A percentile compares a stretch with the other conserved stretches of the same genome.
Conservation (phyloP, 2,113 vertebrate genomes). For the Ondatra zibethicus region DNA sequence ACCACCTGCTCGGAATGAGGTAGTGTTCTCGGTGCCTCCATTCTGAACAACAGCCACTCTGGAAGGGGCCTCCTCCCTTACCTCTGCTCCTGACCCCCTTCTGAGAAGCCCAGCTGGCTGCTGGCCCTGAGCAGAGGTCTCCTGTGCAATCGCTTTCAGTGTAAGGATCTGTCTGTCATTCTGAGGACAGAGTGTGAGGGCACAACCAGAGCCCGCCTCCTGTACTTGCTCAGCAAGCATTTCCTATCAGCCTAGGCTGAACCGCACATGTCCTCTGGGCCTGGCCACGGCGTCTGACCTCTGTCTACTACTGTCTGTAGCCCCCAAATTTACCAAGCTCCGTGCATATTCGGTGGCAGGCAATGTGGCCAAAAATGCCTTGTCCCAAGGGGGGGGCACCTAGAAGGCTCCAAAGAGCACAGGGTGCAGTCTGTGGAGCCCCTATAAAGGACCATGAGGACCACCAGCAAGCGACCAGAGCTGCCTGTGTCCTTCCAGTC, state of each 20-base stretch:
- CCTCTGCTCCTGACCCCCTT: neutral
- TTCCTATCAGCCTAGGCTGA: neutral
- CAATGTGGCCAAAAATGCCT: neutral
- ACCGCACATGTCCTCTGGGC: neutral
- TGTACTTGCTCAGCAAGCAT: neutral
- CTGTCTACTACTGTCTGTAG: neutral
- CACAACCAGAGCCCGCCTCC: neutral
- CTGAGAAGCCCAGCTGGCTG: neutral
- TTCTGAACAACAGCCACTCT: neutral
- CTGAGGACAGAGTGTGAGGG: neutral
- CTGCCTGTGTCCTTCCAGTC: neutral
- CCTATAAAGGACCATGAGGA: neutral
- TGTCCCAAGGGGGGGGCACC: neutral
- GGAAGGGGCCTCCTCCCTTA: neutral
- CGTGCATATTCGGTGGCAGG: neutral
- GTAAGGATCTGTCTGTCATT: neutral
- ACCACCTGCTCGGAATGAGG: neutral
- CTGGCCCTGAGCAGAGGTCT: neutral
- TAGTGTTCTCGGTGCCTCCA: neutral
- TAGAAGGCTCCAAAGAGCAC: neutral
- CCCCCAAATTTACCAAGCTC: neutral
- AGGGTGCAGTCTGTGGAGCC: neutral
- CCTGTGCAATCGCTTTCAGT: neutral
- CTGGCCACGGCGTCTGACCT: neutral
- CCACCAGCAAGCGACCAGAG: neutral